Base-by-base conservation (phyloP, 2,888 invertebrate species). In the Ormyrus thymus region DNA sequence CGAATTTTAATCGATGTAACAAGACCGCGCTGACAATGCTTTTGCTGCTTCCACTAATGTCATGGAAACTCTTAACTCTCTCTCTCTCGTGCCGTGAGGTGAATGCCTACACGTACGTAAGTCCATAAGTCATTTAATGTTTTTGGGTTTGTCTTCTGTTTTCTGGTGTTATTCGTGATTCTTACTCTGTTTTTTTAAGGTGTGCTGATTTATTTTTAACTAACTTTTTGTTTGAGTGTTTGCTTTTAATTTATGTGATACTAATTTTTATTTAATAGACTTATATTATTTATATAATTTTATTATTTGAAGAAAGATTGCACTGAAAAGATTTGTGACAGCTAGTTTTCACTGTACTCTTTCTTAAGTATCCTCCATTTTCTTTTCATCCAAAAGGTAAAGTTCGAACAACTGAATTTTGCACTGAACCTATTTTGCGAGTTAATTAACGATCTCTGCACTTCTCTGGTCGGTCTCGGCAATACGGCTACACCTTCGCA, bases 21-120 rank as follows among this genome's bases (percentile, higher is more conserved):
- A 58, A 43, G 48, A 7, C 4, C 29, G 43, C 6, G 11, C 46
- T 64, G 10, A 15, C 45, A 51, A 76, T 76, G 64, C 64, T 65
- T 76, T 70, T 51, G 9, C 55, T 48, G 10, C 62, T 59, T 13
- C 6, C 56, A 58, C n/a, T 71, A 58, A 76, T 58, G 56, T 46
- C 10, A 71, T 65, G 53, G 29, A 70, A 76, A 46, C 56, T 68
- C 58, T 59, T 64, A 46, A 53, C 46, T 53, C 29, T 11, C 10
- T 29, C 46, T 53, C 29, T 11, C 10, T 29, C 13, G 9, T 3
- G 6, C 46, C 55, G 45, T 53, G 43, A 62, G 10, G 4, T 53
- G 9, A 29, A 29, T 43, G n/a, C 43, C 29, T 29, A n/a, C 43
- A 65, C 51, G 13, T 61, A 51, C 46, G 64, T 73, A 73, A 73